These are phyloP conservation scores for Cettia cetti DNA, from an alignment of 2,113 vertebrate genomes.

Conservation along the genomic window DNA sequence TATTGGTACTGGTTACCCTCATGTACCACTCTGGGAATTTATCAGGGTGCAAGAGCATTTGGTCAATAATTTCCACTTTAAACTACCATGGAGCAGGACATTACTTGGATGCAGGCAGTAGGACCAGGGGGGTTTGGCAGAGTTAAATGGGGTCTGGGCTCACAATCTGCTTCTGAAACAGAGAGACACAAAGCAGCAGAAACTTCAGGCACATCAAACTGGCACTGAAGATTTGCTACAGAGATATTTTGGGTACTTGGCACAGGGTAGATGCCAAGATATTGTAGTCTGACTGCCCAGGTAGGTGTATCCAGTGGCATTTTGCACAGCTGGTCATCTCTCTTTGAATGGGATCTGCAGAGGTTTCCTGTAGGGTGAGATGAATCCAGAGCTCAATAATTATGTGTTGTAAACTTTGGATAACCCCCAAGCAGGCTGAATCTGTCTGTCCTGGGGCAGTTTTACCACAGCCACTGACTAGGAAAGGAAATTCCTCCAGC, in stretches of 20 bases:
- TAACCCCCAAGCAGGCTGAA: not conserved
- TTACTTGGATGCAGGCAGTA: not conserved
- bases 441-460: not conserved
- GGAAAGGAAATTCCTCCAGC: not conserved
- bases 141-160: not conserved
- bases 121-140: not conserved
- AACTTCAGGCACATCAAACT: not conserved
- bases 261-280: not conserved
- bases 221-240: not conserved
- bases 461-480: not conserved
- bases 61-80: not conserved
- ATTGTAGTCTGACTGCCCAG: not conserved
- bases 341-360: not conserved
- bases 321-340: not conserved
- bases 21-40: not conserved
- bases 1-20: not conserved
- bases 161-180: not conserved
- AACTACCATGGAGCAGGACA: rapidly evolving
- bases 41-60: not conserved
- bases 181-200: not conserved
- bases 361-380: not conserved
- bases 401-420: not conserved
- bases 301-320: not conserved
- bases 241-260: not conserved
- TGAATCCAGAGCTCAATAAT: not conserved